Evolutionary conservation across 2,797 vertebrate species (phyloP), one percentile per base, ranked within the genome.

Genomic region (Microcaecilia unicolor): DNA sequence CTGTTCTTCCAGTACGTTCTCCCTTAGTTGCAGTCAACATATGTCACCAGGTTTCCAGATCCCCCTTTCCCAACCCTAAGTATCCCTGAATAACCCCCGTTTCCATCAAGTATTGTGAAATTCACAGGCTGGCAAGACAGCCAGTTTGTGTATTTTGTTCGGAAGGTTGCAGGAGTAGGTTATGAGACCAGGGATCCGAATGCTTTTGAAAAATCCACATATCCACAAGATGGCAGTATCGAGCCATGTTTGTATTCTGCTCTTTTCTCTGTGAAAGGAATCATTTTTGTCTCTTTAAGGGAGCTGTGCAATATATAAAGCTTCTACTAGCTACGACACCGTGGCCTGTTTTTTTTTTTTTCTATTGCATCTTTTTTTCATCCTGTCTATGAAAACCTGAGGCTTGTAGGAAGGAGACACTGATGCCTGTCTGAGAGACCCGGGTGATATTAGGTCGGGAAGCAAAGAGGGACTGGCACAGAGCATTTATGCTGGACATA

Each of bases 191-290:
- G n/a, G n/a, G n/a, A n/a, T n/a, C n/a, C n/a, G n/a, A n/a, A n/a
- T n/a, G 42, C 31, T 29, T n/a, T 36, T 22, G 46, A 71, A 58
- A 55, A 59, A 38, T 62, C 28, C 61, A 16, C 64, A 9, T 69
- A 64, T 63, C 74, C 79, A 80, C 67, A 70, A 70, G 79, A 80
- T 81, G 79, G 75, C 81, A 83, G 71, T 80, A 22, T 84, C 83
- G 77, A 72, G 71, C 72, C 58, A 13, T 26, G 4, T 61, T 74
- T 52, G 17, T 28, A 32, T 14, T 28, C 23, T 27, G 4, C 17
- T 13, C n/a, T 6, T 1, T 35, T 36, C 22, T 19, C 38, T 44
- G 18, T 15, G n/a, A 15, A 7, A 35, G 52, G 46, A 49, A 55
- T 61, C 62, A 41, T 18, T 22, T 29, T 40, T n/a, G n/a, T n/a